These are phyloP conservation scores for Bimastos eiseni DNA, from an alignment of 2,888 invertebrate genomes.

Conservation along the genomic window DNA sequence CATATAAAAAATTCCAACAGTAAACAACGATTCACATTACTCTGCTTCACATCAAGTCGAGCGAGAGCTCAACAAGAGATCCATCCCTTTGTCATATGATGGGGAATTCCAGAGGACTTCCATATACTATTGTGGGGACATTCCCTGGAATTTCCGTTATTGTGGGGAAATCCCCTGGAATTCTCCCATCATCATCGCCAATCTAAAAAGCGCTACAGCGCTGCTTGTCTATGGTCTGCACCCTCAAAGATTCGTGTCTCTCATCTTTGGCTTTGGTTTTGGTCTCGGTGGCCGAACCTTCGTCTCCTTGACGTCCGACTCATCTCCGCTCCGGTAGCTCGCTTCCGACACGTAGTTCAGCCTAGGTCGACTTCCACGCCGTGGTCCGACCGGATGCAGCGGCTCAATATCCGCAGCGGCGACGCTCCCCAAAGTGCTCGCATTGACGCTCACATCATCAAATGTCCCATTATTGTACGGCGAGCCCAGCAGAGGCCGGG, in stretches of 20 bases:
- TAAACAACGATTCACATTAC: not conserved
- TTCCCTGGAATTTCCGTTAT: not conserved
- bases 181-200: not conserved
- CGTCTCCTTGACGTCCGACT: not conserved
- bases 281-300: not conserved
- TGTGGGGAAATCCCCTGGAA: not conserved
- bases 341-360: not conserved
- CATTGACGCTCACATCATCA: not conserved
- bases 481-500: conserved; percentile 15
- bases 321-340: conserved; percentile 8
- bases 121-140: not conserved
- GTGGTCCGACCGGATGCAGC: not conserved
- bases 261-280: not conserved
- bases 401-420: conserved; percentile 1
- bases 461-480: conserved; percentile 19
- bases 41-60: not conserved
- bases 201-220: not conserved
- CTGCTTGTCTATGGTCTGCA: not conserved
- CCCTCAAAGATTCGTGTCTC: not conserved
- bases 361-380: not conserved
- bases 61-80: not conserved
- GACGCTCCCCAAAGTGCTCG: not conserved
- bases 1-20: not conserved
- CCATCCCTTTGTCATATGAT: not conserved
- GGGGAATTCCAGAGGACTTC: not conserved